A percentile compares a stretch with the other conserved stretches of the same genome.
These are phyloP conservation scores for Epirrita christyi DNA, from an alignment of 2,888 invertebrate genomes.

Conservation along the genomic window DNA sequence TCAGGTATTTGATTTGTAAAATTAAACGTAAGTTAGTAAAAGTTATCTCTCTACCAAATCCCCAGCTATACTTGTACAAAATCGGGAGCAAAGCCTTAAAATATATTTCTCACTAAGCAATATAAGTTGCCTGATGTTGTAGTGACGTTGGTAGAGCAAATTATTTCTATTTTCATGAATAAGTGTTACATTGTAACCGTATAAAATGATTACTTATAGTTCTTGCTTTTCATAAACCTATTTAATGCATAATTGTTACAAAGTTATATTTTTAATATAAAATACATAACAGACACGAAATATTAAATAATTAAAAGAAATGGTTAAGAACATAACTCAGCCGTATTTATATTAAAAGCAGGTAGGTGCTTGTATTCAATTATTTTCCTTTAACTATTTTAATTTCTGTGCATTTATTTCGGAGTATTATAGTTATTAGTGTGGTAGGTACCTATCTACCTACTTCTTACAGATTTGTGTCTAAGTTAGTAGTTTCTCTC, in stretches of 20 bases:
- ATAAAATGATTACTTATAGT: neutral
- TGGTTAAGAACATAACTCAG: neutral
- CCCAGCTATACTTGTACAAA: conserved; percentile 24
- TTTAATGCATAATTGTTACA: neutral
- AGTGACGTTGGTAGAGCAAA: conserved; percentile 1
- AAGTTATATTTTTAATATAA: neutral
- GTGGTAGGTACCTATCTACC: too few species aligned
- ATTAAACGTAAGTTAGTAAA: neutral
- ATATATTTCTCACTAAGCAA: conserved; percentile 6
- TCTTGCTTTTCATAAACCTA: neutral
- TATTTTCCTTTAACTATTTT: neutral
- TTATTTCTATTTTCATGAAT: neutral
- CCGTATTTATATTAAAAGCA: neutral
- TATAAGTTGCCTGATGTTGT: neutral
- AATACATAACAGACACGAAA: neutral
- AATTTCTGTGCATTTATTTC: neutral
- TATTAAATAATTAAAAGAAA: neutral
- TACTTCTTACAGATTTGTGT: neutral
- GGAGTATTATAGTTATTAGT: neutral
- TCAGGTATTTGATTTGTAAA: neutral
- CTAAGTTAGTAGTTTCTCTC: neutral
- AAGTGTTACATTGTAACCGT: neutral
- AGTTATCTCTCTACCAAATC: neutral
- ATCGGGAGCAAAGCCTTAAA: conserved; percentile 26
- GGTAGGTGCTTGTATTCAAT: neutral